A percentile compares a stretch with the other conserved stretches of the same genome.
Conservation (phyloP, 2,888 invertebrate genomes). For the Drosophila macrospina region DNA sequence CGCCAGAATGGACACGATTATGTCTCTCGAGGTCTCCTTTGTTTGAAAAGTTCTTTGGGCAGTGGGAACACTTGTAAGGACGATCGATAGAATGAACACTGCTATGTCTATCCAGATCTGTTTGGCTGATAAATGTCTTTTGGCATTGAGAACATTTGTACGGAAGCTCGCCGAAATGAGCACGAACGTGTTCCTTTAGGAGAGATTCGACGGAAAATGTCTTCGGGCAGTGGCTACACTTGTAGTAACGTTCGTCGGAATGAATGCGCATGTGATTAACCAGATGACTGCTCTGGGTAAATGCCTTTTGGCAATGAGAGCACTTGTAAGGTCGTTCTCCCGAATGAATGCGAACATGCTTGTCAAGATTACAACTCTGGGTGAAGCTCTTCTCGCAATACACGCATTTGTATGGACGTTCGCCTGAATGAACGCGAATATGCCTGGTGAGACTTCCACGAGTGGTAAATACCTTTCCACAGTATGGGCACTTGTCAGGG, state of each 20-base stretch:
- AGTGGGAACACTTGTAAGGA: not conserved
- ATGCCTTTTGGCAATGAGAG: not conserved
- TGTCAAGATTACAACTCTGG: constrained; percentile 7
- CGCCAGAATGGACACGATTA: constrained; percentile 2
- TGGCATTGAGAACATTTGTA: not conserved
- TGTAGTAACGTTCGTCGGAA: not conserved
- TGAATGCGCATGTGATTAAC: constrained; percentile 3
- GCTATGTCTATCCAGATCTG: not conserved
- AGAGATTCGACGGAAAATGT: not conserved
- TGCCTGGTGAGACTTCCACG: not conserved
- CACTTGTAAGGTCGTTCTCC: constrained; percentile 8
- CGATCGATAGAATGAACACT: not conserved
- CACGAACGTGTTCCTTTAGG: not conserved
- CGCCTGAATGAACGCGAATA: not conserved
- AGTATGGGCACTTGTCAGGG: constrained; percentile 11
- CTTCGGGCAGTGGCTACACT: not conserved
- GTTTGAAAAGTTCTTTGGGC: not conserved
- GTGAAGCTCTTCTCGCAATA: not conserved
- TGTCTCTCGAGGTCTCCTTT: not conserved
- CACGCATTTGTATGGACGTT: not conserved
- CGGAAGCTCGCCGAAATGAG: not conserved
- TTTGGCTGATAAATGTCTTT: not conserved
- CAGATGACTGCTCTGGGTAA: constrained; percentile 6
- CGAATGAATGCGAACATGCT: constrained; percentile 4
- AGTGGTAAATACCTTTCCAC: constrained; percentile 3